phyloP scores from a whole-genome alignment of 2,888 invertebrate genomes.

The Nasonia oneida region DNA sequence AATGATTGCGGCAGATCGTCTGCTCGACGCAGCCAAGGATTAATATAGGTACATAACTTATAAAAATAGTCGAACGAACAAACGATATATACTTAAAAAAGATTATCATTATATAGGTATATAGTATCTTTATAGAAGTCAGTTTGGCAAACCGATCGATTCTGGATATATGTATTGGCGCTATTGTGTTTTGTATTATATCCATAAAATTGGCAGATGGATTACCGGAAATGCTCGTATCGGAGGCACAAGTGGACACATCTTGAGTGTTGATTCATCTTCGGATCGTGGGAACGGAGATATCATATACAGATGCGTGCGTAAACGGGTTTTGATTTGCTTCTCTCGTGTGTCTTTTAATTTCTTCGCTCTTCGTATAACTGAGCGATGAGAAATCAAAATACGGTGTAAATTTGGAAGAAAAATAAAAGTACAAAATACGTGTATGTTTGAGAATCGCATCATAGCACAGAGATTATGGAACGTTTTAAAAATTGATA shows the following conservation, averaged over 20 bases:
- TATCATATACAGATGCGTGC: neutral
- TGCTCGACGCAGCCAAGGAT: slow-evolving; percentile 18
- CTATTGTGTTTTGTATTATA: slow-evolving; percentile 7
- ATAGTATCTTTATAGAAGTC: slow-evolving; percentile 18
- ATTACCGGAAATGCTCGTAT: slow-evolving; percentile 40
- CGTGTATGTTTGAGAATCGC: neutral
- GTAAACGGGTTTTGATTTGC: slow-evolving; percentile 46
- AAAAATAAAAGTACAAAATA: neutral
- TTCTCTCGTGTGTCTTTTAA: neutral
- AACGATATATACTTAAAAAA: neutral
- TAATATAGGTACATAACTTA: slow-evolving; percentile 27
- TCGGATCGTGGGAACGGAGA: slow-evolving; percentile 53
- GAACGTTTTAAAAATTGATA: slow-evolving; percentile 59
- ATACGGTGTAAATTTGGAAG: neutral
- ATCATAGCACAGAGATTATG: slow-evolving; percentile 11
- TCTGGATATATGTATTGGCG: slow-evolving; percentile 11
- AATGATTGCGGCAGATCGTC: slow-evolving; percentile 31
- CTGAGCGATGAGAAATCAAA: slow-evolving; percentile 26
- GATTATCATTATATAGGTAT: slow-evolving; percentile 15
- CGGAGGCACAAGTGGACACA: slow-evolving; percentile 39
- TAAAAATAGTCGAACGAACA: slow-evolving; percentile 33
- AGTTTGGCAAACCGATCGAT: slow-evolving; percentile 1
- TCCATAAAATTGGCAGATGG: slow-evolving; percentile 45
- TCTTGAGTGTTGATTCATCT: slow-evolving; percentile 56
- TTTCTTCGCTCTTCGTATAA: slow-evolving; percentile 30